Percentiles rank a stretch among this genome's conserved stretches.
These are phyloP conservation scores for Sebastes glaucus DNA, from an alignment of 2,797 vertebrate genomes.

Conservation along the genomic window DNA sequence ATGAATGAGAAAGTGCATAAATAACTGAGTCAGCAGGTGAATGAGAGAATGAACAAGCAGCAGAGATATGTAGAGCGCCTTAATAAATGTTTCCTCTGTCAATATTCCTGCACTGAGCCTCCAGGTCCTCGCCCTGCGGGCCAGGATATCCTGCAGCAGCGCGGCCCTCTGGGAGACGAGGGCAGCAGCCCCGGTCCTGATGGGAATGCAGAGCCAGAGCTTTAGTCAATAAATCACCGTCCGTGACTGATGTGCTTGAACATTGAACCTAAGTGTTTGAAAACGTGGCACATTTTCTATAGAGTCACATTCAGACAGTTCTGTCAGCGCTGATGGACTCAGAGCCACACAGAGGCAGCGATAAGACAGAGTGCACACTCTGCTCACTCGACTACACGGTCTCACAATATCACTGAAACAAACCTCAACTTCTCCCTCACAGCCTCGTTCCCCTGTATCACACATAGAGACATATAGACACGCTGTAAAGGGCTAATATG, in stretches of 20 bases:
- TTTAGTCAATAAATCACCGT: conserved; percentile 64
- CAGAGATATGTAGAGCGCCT: not conserved
- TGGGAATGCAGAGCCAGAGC: conserved; percentile 47
- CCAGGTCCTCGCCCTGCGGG: conserved; percentile 12
- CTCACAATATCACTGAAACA: not conserved
- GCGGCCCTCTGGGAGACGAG: conserved; percentile 35
- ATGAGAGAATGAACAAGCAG: not conserved
- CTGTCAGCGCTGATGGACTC: conserved; percentile 46
- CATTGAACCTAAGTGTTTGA: conserved; percentile 61
- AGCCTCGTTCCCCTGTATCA: not conserved
- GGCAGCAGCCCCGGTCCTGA: conserved; percentile 30
- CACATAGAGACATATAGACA: not conserved
- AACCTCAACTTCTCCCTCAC: not conserved
- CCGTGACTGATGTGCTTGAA: conserved; percentile 68
- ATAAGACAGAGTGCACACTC: not conserved
- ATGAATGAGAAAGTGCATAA: not conserved
- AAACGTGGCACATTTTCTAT: conserved; percentile 56
- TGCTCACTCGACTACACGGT: not conserved
- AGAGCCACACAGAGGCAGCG: not conserved
- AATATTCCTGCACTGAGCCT: conserved; percentile 3
- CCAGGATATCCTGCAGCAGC: conserved; percentile 50
- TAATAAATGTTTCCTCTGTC: conserved; percentile 9
- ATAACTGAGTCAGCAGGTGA: not conserved
- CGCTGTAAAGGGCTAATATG: not conserved
- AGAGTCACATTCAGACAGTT: conserved; percentile 41